Percentiles rank a stretch among this genome's conserved stretches.
phyloP scores from a whole-genome alignment of 2,113 vertebrate species.

The Oenanthe melanoleuca region DNA sequence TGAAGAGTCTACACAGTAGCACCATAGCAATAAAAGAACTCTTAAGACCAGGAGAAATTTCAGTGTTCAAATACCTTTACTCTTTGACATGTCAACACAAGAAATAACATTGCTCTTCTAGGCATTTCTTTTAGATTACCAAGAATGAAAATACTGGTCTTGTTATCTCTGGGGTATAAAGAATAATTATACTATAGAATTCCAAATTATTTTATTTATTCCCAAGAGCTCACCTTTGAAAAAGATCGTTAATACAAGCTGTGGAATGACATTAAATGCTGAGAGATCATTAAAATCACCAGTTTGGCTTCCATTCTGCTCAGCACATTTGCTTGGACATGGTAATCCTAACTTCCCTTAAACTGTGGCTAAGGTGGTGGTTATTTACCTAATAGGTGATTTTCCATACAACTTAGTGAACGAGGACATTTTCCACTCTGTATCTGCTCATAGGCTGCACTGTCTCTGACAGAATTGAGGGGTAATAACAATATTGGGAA shows the following conservation, averaged over 20 bases:
- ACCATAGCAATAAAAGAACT: neutral
- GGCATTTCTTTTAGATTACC: neutral
- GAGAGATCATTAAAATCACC: neutral
- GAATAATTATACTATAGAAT: neutral
- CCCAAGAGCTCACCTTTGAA: neutral
- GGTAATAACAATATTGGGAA: constrained; percentile 71
- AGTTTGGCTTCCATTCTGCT: neutral
- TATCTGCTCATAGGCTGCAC: constrained; percentile 54
- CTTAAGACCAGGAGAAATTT: neutral
- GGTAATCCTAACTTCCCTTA: constrained; percentile 9
- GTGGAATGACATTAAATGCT: neutral
- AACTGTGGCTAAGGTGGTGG: neutral
- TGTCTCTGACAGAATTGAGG: constrained; percentile 63
- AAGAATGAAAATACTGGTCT: neutral
- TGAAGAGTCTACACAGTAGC: neutral
- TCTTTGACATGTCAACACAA: neutral
- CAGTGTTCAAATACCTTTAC: neutral
- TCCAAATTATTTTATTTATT: neutral
- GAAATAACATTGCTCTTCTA: neutral
- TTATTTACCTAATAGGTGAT: constrained; percentile 55
- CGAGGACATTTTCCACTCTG: constrained; percentile 48
- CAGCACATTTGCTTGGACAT: neutral
- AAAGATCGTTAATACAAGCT: neutral
- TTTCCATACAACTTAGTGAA: constrained; percentile 36
- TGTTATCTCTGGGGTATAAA: neutral